These are phyloP conservation scores for Meloe dianella DNA, from an alignment of 2,888 invertebrate genomes.

Conservation along the genomic window DNA sequence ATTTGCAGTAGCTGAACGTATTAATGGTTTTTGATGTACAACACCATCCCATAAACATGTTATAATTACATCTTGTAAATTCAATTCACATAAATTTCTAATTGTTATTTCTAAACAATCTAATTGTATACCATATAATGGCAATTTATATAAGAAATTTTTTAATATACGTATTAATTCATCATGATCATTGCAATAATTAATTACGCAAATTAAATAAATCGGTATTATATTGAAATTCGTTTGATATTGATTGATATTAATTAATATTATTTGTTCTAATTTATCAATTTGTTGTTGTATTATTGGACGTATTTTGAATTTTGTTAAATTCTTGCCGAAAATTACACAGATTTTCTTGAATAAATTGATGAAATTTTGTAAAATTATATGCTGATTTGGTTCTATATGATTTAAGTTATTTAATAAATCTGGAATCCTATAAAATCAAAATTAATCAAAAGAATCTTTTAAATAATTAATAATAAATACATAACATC, in stretches of 20 bases:
- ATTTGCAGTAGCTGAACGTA: constrained; percentile 66
- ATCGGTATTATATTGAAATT: constrained; percentile 67
- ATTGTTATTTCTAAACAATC: constrained; percentile 57
- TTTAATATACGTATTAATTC: constrained; percentile 66
- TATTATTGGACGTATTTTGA: constrained; percentile 66
- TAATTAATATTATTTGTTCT: constrained; percentile 69
- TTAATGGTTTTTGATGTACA: constrained; percentile 67
- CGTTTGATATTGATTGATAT: constrained; percentile 63
- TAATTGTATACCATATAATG: constrained; percentile 62
- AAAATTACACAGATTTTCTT: constrained; percentile 69
- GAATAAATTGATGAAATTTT: constrained; percentile 64
- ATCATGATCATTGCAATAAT: constrained; percentile 60
- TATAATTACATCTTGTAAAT: constrained; percentile 65
- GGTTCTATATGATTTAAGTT: constrained; percentile 64
- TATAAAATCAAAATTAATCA: constrained; percentile 48
- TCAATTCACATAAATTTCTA: constrained; percentile 52
- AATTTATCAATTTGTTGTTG: constrained; percentile 64
- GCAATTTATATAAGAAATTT: constrained; percentile 63
- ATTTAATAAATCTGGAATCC: constrained; percentile 66
- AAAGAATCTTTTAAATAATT: neutral
- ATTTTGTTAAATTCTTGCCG: constrained; percentile 67
- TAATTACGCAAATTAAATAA: constrained; percentile 66
- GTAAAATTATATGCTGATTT: constrained; percentile 62
- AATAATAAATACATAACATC: constrained; percentile 66
- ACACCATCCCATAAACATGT: constrained; percentile 71